Evolutionary conservation across 2,797 vertebrate species (phyloP).

Genomic region (Rhinoraja longicauda): DNA sequence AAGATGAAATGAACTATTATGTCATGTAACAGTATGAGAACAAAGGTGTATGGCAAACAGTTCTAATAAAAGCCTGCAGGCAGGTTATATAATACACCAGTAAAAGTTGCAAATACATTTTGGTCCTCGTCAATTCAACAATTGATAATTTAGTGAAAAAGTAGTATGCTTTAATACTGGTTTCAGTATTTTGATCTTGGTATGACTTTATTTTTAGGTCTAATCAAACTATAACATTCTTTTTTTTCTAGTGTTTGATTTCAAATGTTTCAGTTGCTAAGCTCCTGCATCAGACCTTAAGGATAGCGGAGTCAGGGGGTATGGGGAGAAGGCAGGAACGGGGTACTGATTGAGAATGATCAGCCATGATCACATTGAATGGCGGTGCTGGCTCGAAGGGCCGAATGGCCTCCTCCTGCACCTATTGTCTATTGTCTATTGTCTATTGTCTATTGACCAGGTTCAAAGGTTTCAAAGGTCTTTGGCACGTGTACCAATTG

Average conservation of each 20-base stretch:
- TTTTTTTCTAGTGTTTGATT: not conserved
- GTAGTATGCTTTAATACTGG: not conserved
- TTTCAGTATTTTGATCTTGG: constrained; percentile 3
- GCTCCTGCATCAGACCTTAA: no score
- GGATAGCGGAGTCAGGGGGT: no score
- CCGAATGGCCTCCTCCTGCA: no score
- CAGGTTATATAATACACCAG: constrained; percentile 26
- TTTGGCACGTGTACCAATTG: no score
- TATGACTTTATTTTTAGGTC: not conserved
- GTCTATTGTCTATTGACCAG: no score
- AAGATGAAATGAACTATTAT: not conserved
- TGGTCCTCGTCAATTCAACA: not conserved
- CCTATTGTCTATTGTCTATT: no score
- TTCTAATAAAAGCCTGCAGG: not conserved
- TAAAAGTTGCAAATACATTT: not conserved
- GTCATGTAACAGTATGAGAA: constrained; percentile 9
- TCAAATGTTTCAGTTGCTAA: not conserved
- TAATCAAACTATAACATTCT: not conserved
- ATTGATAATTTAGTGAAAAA: not conserved
- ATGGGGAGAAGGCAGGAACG: no score
- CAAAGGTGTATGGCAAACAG: constrained; percentile 7
- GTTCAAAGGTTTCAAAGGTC: no score
- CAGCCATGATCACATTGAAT: no score
- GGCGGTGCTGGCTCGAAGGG: no score
- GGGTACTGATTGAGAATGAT: no score